Percentiles rank a stretch among this genome's conserved stretches.
Conservation (phyloP, 2,797 vertebrate species). For the Glyptemys insculpta region DNA sequence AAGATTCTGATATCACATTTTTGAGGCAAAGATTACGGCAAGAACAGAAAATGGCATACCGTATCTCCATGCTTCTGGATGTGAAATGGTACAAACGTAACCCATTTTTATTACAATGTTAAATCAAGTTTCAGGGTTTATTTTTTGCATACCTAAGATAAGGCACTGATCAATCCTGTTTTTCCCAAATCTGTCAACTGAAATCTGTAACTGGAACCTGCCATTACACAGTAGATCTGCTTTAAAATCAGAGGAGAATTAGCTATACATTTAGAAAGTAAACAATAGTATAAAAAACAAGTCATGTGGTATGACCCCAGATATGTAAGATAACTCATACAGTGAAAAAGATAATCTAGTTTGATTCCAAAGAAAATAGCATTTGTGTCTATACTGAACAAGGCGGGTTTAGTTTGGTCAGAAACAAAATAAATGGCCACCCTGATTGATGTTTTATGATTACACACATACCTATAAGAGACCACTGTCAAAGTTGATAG, state of each 20-base stretch:
- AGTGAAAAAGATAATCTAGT: not conserved
- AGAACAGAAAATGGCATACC: not conserved
- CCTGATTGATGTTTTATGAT: not conserved
- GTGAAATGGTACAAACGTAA: not conserved
- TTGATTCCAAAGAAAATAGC: not conserved
- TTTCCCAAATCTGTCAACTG: not conserved
- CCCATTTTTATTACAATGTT: not conserved
- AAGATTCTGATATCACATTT: not conserved
- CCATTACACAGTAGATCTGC: not conserved
- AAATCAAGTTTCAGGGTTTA: not conserved
- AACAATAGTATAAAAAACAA: not conserved
- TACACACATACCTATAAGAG: not conserved
- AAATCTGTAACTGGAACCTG: not conserved
- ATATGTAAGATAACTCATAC: not conserved
- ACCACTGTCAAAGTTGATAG: not conserved
- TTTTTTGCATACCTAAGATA: not conserved
- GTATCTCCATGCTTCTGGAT: rapidly evolving
- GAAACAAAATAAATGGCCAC: not conserved
- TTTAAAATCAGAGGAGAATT: not conserved
- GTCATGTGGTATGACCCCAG: not conserved
- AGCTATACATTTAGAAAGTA: not conserved
- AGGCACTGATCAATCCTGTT: not conserved
- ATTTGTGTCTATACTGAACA: not conserved
- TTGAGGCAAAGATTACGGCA: not conserved
- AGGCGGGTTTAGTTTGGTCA: not conserved